phyloP scores from a whole-genome alignment of 1,140 invertebrate species.

The Ips typographus region DNA sequence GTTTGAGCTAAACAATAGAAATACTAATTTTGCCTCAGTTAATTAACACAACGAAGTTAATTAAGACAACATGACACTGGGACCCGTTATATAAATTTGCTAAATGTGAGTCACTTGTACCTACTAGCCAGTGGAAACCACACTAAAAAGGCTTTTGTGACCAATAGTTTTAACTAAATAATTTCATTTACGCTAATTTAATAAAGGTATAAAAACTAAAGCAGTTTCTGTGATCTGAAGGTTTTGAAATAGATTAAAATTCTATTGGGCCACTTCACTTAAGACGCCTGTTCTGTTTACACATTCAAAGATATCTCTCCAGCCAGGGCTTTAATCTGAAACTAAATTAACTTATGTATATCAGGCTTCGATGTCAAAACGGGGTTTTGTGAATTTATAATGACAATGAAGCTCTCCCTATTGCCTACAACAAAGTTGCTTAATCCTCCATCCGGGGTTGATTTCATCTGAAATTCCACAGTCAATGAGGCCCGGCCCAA shows the following conservation, averaged over 20 bases:
- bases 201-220: no score
- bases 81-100: slow-evolving; percentile 2
- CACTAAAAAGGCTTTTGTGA: not conserved
- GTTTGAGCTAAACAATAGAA: not conserved
- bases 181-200: no score
- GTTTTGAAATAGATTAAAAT: no score
- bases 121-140: not conserved
- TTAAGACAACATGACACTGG: slow-evolving; percentile 4
- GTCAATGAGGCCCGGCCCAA: not conserved
- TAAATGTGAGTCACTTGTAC: not conserved
- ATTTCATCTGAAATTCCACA: slow-evolving; percentile 5
- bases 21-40: slow-evolving; percentile 2
- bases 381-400: slow-evolving; percentile 9
- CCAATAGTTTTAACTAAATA: no score
- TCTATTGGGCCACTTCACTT: no score
- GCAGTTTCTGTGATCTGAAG: no score
- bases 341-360: slow-evolving; percentile 4
- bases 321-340: not conserved
- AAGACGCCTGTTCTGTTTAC: no score
- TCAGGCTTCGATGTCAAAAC: slow-evolving; percentile 7
- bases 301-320: not conserved
- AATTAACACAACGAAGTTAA: slow-evolving; percentile 4
- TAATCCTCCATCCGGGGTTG: slow-evolving; percentile 5
- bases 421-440: slow-evolving; percentile 2
- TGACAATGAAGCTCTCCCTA: not conserved